Evolutionary conservation across 2,113 vertebrate species (phyloP), one percentile per base, ranked within the genome.

Genomic region (Muntiacus muntjak): DNA sequence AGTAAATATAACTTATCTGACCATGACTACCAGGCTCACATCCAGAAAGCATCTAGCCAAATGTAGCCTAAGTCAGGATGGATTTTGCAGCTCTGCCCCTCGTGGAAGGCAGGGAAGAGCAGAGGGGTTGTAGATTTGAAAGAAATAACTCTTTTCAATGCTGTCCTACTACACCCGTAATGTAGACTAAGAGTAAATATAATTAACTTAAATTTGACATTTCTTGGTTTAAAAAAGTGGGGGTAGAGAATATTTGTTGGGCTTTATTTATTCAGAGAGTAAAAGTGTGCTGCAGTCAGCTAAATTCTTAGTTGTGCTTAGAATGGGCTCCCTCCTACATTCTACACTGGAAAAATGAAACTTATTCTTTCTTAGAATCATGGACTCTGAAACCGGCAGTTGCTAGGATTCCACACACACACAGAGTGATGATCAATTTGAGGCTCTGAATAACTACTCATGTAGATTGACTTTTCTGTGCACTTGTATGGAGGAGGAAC

Each of bases 381-480:
- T 2, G 79, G 81, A 55, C 6, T 82, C 54, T 78, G 84, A 87
- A 79, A 94, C 40, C 36, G 88, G 36, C 92, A 89, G 64, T 81
- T 17, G 54, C 76, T 93, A 78, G 94, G 54, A 52, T 57, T 54
- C 30, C 81, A 87, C 16, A 76, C 50, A 95, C 74, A 90, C 3
- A 11, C 10, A 74, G 25, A 47, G 13, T 55, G 60, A 88, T 84
- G 36, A 14, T 1, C 91, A 26, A 30, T 25, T 28, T 54, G 57
- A 36, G 97, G 97, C 71, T 97, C 86, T 54, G 91, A 93, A 82
- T 97, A 98, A 84, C 97, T 98, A 26, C 26, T 91, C 87, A 93
- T 96, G 16, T 92, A 98, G 87, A 93, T 98, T 82, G 98, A 97
- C n/a, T 82, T 97, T 52, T 94, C 97, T 71, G 89, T 55, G 89